phyloP scores from a whole-genome alignment of 2,797 vertebrate genomes.

The Anguilla marmorata region DNA sequence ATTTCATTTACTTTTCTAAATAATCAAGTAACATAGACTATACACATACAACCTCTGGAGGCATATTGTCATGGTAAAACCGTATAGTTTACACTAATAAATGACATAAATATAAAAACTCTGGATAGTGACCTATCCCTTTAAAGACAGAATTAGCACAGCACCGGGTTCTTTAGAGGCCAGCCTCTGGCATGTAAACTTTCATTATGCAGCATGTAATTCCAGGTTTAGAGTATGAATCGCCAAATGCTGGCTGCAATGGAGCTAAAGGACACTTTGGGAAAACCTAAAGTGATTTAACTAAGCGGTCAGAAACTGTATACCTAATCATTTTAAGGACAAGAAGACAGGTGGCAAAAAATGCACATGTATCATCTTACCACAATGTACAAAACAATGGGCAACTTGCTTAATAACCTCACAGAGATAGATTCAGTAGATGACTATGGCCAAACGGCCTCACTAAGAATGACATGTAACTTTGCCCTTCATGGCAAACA shows the following conservation, averaged over 20 bases:
- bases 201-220: neutral
- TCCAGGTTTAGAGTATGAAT: constrained; percentile 5
- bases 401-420: neutral
- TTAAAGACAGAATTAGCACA: constrained; percentile 13
- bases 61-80: no score
- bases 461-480: constrained; percentile 36
- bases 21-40: no score
- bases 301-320: neutral
- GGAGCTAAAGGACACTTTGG: neutral
- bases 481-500: constrained; percentile 18
- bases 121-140: no score
- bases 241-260: neutral
- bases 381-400: neutral
- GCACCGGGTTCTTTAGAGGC: neutral
- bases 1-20: no score
- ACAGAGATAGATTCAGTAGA: neutral
- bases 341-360: neutral
- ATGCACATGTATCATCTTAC: neutral
- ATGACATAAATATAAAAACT: no score
- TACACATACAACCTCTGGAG: no score
- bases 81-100: no score
- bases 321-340: neutral
- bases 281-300: neutral
- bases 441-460: neutral
- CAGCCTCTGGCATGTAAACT: constrained; percentile 17